These are phyloP conservation scores for Tachysurus fulvidraco DNA, from an alignment of 2,113 vertebrate genomes.

Conservation along the genomic window DNA sequence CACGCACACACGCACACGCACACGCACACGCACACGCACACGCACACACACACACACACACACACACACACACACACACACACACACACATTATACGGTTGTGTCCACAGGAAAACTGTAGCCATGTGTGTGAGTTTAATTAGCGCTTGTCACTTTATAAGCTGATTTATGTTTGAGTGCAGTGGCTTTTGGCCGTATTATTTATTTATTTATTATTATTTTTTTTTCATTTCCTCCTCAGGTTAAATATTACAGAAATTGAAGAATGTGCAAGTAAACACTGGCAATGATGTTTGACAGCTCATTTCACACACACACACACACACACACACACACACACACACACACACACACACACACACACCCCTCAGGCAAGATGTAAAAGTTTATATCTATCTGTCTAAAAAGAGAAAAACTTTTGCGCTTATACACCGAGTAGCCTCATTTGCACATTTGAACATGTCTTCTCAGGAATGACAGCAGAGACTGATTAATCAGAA, in stretches of 20 bases:
- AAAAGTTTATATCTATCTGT: constrained; percentile 32
- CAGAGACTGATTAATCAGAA: background rate
- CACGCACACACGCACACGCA: background rate
- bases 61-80: background rate
- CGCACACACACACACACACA: background rate
- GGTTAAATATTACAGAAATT: constrained; percentile 65
- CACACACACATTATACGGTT: background rate
- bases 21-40: background rate
- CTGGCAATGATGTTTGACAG: constrained; percentile 42
- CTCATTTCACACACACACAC: constrained; percentile 30
- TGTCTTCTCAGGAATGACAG: background rate
- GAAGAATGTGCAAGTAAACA: constrained; percentile 54
- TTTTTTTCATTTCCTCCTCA: constrained; percentile 36
- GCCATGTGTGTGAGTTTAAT: constrained; percentile 59
- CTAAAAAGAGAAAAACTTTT: constrained; percentile 15
- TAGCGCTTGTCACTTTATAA: constrained; percentile 52
- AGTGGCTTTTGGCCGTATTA: constrained; percentile 19
- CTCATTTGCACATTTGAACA: constrained; percentile 20
- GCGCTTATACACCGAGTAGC: background rate
- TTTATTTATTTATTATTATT: too few species aligned
- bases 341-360: background rate
- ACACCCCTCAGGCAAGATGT: constrained; percentile 14
- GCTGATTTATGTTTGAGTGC: constrained; percentile 60
- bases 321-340: too few species aligned
- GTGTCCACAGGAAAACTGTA: constrained; percentile 11